phyloP scores from a whole-genome alignment of 2,888 invertebrate species.

The Pseudococcus jackbeardsleyi region DNA sequence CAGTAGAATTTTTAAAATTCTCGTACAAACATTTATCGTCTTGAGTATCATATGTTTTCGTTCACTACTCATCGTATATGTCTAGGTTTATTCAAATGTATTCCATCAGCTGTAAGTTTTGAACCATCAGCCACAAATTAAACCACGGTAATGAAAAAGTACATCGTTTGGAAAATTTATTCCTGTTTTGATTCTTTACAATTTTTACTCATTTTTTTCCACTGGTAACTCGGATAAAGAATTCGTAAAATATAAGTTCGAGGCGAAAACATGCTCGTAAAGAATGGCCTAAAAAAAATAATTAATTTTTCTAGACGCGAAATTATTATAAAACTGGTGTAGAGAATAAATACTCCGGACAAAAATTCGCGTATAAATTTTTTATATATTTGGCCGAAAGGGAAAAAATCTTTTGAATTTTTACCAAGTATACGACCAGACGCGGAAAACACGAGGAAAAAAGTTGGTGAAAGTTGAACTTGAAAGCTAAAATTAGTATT shows the following conservation, averaged over 20 bases:
- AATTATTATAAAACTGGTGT: background rate
- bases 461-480: background rate
- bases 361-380: background rate
- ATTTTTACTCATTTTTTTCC: background rate
- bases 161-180: background rate
- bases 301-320: background rate
- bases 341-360: background rate
- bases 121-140: background rate
- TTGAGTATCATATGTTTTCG: background rate
- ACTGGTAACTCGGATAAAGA: background rate
- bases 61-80: background rate
- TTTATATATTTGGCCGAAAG: background rate
- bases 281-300: constrained; percentile 6
- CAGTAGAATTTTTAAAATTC: background rate
- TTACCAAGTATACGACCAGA: too few species aligned
- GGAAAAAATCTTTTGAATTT: background rate
- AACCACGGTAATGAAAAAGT: background rate
- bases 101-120: background rate
- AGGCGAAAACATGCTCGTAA: background rate
- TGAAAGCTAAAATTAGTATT: background rate
- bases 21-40: background rate
- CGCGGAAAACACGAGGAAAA: background rate
- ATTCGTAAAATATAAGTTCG: background rate
- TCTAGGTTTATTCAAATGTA: background rate
- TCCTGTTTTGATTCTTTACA: background rate